Conservation (phyloP, 2,797 vertebrate genomes). For the Anguilla marmorata region DNA sequence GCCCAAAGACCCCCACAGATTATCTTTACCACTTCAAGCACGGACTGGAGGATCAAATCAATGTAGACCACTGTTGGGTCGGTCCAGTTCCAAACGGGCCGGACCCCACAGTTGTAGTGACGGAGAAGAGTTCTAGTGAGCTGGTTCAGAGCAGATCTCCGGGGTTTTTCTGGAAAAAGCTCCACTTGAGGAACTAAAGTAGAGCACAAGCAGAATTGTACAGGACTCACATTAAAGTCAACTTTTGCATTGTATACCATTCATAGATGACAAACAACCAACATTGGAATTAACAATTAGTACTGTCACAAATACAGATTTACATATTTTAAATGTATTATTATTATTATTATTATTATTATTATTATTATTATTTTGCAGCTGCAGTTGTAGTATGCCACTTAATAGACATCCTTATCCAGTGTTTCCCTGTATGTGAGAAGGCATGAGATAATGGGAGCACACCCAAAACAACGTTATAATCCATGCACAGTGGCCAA, state of each 20-base stretch:
- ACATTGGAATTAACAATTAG: background rate
- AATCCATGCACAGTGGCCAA: background rate
- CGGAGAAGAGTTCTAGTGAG: constrained; percentile 76
- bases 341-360: background rate
- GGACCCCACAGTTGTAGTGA: constrained; percentile 76
- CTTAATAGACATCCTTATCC: background rate
- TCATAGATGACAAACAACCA: background rate
- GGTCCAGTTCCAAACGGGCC: constrained; percentile 80
- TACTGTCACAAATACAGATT: background rate
- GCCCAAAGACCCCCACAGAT: background rate
- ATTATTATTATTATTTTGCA: background rate
- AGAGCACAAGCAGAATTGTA: background rate
- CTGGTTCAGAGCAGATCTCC: constrained; percentile 74
- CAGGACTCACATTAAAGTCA: background rate
- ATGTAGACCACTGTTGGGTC: constrained; percentile 73
- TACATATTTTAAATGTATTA: background rate
- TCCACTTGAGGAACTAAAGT: constrained; percentile 58
- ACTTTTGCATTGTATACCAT: background rate
- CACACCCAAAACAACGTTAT: background rate
- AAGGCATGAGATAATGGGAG: background rate
- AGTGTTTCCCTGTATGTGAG: background rate
- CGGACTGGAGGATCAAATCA: constrained; percentile 77
- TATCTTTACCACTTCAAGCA: constrained; percentile 79
- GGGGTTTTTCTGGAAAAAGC: constrained; percentile 63
- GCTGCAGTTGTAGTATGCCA: background rate